Evolutionary conservation across 2,113 vertebrate species (phyloP).

Genomic region (Amphiprion percula): DNA sequence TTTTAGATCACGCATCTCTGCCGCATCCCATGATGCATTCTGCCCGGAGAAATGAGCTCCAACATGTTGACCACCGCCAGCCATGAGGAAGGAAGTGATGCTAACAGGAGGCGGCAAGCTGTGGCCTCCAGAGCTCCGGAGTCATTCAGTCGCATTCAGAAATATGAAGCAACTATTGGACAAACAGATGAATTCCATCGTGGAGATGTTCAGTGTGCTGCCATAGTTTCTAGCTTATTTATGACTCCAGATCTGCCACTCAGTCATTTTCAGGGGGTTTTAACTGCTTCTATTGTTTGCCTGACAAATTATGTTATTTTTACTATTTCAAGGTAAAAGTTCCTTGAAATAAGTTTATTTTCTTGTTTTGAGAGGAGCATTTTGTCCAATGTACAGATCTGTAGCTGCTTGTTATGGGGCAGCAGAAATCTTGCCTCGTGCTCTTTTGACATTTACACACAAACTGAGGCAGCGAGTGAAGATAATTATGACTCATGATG

Average conservation of each 20-base stretch:
- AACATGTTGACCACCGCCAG: conserved; percentile 68
- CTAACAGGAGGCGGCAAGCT: conserved; percentile 63
- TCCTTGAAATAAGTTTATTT: too few species aligned
- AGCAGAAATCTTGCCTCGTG: background rate
- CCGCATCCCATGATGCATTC: conserved; percentile 47
- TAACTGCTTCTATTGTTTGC: background rate
- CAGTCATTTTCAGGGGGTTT: conserved; percentile 18
- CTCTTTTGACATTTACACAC: background rate
- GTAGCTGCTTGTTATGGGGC: background rate
- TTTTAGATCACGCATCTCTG: conserved; percentile 67
- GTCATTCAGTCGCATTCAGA: conserved; percentile 22
- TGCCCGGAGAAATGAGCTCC: conserved; percentile 37
- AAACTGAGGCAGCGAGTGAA: background rate
- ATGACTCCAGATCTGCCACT: conserved; percentile 5
- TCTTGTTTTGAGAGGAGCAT: too few species aligned
- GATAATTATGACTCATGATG: background rate
- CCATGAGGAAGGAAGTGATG: conserved; percentile 74
- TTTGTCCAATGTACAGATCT: background rate
- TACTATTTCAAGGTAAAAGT: too few species aligned
- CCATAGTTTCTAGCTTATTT: conserved; percentile 16
- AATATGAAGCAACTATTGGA: conserved; percentile 24
- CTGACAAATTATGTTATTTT: background rate
- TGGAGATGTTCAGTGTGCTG: background rate
- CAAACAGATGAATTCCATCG: conserved; percentile 25
- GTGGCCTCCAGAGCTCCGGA: conserved; percentile 20